Base-by-base conservation (phyloP, 2,797 vertebrate genomes). In the Sebastes paucispinis region DNA sequence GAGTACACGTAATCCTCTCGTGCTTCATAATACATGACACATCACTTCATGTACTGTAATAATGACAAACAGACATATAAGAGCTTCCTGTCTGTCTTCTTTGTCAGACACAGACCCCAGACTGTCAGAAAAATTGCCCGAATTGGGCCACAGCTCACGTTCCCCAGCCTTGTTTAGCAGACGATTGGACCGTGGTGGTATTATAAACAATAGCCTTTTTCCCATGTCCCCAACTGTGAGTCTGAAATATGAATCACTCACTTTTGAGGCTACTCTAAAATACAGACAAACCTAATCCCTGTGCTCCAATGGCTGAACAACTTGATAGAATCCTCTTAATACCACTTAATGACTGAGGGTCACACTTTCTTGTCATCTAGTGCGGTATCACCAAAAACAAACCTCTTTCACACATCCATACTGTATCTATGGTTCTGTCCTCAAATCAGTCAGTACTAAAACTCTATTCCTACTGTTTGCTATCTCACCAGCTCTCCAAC, bases 1-100 rank as follows among this genome's bases (percentile, higher is more conserved):
- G n/a, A 85, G 70, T n/a, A 55, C 63, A 82, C 47, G 71, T 92
- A 89, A 93, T 88, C 88, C 88, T 75, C 82, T 73, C 34, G 6
- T 67, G 75, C 83, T 87, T 82, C 29, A 31, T 72, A 69, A 77
- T 29, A 63, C 82, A 73, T 58, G 62, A 72, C 31, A 80, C 83
- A 89, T 50, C 25, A 65, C 80, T 86, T 87, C 16, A 81, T 16
- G 52, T 25, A 32, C 77, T 72, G 65, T 77, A 75, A 82, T 66
- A 82, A 77, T 36, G 31, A 67, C 27, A 73, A 58, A 57, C 77
- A 73, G 22, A 79, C 63, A 78, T 0, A 13, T 24, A 57, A 58
- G 52, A 39, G 70, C 69, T 13, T 63, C 64, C 70, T 29, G 67
- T 74, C 79, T 77, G 54, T 22, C 63, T 68, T 63, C 12, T 72